These are phyloP conservation scores for Saimiri boliviensis DNA, from an alignment of 2,113 vertebrate genomes.

Conservation along the genomic window DNA sequence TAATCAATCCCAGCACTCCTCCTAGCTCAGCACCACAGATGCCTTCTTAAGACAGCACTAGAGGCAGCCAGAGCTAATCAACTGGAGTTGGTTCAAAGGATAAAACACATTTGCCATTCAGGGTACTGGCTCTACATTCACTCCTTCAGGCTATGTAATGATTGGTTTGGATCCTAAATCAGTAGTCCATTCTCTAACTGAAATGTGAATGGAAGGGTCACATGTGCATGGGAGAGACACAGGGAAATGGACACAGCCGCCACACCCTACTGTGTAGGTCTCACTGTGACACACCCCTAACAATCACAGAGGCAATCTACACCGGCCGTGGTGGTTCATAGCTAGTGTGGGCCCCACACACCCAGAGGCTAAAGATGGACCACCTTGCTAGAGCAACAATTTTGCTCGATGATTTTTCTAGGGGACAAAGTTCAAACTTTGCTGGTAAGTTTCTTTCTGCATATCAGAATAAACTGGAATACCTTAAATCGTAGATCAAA, in stretches of 20 bases:
- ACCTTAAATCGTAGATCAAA: background rate
- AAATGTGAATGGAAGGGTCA: background rate
- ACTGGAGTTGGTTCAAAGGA: slow-evolving; percentile 75
- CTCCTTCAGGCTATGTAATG: slow-evolving; percentile 59
- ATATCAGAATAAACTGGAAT: slow-evolving; percentile 36
- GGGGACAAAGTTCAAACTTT: background rate
- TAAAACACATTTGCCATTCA: slow-evolving; percentile 72
- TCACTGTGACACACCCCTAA: background rate
- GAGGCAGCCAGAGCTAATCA: slow-evolving; percentile 76
- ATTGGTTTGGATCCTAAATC: slow-evolving; percentile 52
- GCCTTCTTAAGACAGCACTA: slow-evolving; percentile 71
- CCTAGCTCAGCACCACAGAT: slow-evolving; percentile 64
- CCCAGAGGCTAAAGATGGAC: background rate
- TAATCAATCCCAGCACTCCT: slow-evolving; percentile 74
- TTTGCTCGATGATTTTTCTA: background rate
- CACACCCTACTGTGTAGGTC: background rate
- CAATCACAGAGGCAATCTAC: background rate
- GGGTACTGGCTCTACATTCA: slow-evolving; percentile 51
- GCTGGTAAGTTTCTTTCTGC: background rate
- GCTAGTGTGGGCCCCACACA: background rate
- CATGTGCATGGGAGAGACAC: background rate
- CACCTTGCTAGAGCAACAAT: background rate
- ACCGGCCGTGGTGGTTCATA: background rate
- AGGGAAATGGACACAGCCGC: background rate
- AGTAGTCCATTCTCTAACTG: slow-evolving; percentile 42